These are phyloP conservation scores for Frankliniella fusca DNA, from an alignment of 2,888 invertebrate species.

Conservation along the genomic window DNA sequence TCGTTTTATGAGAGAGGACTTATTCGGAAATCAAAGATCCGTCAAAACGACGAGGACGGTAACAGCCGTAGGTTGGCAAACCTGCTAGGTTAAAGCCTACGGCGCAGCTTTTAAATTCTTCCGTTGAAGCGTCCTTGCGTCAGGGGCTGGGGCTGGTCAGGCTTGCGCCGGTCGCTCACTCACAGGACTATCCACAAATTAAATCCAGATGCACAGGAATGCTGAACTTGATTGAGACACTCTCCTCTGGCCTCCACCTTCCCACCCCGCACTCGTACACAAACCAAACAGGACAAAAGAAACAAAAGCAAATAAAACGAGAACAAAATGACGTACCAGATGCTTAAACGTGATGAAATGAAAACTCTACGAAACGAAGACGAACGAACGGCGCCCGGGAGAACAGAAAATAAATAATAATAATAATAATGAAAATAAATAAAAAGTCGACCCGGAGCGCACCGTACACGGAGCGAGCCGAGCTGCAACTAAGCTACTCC, in stretches of 20 bases:
- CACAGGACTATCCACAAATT: too few species aligned
- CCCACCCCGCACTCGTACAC: background rate
- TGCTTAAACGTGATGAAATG: background rate
- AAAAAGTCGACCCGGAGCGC: constrained; percentile 8
- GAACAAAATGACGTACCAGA: background rate
- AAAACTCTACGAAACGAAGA: constrained; percentile 15
- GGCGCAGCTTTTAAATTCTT: too few species aligned
- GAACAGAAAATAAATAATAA: constrained; percentile 20
- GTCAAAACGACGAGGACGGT: background rate
- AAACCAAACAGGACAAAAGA: background rate
- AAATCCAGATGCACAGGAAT: too few species aligned
- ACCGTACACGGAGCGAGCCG: constrained; percentile 10
- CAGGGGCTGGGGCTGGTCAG: too few species aligned
- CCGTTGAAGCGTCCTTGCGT: too few species aligned
- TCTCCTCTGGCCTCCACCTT: background rate
- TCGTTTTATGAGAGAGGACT: background rate
- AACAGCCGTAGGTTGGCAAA: background rate
- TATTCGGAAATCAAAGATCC: background rate
- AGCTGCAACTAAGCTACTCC: background rate
- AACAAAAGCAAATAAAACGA: background rate
- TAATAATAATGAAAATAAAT: background rate
- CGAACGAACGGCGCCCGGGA: constrained; percentile 6
- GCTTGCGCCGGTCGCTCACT: too few species aligned
- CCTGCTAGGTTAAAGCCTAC: background rate
- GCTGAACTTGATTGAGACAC: too few species aligned